Conservation (phyloP, 1,140 invertebrate genomes). For the Spodoptera frugiperda region DNA sequence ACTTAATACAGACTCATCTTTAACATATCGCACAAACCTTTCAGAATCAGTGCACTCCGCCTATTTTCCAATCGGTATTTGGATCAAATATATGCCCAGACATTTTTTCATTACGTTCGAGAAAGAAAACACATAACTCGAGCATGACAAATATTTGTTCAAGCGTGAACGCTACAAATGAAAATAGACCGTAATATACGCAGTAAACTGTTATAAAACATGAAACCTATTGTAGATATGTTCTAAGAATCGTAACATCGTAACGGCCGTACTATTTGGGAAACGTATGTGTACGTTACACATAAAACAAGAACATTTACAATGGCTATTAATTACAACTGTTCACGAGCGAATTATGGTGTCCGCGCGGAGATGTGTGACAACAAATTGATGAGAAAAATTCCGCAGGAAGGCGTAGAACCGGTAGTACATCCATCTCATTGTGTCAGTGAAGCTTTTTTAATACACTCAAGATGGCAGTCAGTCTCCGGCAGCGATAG, state of each 20-base stretch:
- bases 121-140: constrained; percentile 36
- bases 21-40: background rate
- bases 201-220: constrained; percentile 22
- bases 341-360: constrained; percentile 25
- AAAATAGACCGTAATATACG: constrained; percentile 26
- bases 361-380: background rate
- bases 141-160: constrained; percentile 38
- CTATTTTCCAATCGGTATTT: constrained; percentile 13
- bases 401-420: constrained; percentile 15
- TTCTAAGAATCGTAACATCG: constrained; percentile 15
- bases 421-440: constrained; percentile 18
- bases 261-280: constrained; percentile 8
- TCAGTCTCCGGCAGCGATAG: background rate
- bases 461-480: constrained; percentile 34
- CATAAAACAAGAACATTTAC: constrained; percentile 37
- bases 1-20: background rate
- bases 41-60: background rate
- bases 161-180: constrained; percentile 29
- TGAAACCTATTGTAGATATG: constrained; percentile 16
- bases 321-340: constrained; percentile 23
- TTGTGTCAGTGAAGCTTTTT: constrained; percentile 33
- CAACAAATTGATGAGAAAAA: constrained; percentile 33
- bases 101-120: constrained; percentile 33
- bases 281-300: too few relatives aligned
- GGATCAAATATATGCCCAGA: constrained; percentile 31